These are phyloP conservation scores for Tonatia bakeri DNA, from an alignment of 2,113 vertebrate genomes.

Conservation along the genomic window DNA sequence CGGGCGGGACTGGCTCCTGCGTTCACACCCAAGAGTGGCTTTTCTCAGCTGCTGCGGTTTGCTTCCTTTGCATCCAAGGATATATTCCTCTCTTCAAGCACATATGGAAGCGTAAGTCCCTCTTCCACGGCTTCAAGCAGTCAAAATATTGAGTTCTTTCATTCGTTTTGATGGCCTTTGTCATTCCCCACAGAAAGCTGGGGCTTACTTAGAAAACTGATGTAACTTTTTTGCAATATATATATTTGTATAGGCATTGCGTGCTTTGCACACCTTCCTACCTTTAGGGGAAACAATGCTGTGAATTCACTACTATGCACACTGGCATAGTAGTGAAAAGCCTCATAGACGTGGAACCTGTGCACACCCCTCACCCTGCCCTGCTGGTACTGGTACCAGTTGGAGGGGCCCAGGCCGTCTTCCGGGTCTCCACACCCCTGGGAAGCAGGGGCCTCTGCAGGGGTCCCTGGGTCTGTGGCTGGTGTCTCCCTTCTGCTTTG, in stretches of 20 bases:
- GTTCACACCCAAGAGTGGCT: background rate
- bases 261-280: background rate
- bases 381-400: background rate
- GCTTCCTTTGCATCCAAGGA: background rate
- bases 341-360: background rate
- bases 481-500: background rate
- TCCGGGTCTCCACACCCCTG: background rate
- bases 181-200: background rate
- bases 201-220: conserved; percentile 4
- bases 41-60: background rate
- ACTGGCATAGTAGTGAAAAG: background rate
- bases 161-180: background rate
- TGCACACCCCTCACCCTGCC: background rate
- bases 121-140: background rate
- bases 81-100: background rate
- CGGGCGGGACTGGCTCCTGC: too few species aligned
- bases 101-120: background rate
- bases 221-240: background rate
- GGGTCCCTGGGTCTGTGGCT: background rate
- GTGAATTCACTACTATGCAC: background rate
- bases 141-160: background rate
- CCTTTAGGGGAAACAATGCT: background rate
- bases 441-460: background rate
- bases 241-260: background rate
- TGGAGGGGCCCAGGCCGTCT: background rate